phyloP scores from a whole-genome alignment of 2,797 vertebrate genomes.

The Danio aesculapii region DNA sequence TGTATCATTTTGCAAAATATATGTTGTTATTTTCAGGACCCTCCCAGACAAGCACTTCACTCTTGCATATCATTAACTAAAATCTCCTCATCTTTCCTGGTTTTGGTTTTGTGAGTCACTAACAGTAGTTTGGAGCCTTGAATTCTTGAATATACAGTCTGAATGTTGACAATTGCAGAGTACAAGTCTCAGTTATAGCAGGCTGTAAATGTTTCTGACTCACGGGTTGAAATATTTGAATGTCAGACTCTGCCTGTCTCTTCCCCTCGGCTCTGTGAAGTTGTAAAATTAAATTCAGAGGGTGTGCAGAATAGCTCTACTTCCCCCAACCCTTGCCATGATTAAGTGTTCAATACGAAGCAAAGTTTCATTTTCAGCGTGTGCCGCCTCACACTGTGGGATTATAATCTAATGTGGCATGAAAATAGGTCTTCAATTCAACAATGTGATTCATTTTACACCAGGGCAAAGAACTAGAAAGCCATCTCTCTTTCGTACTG shows the following conservation, averaged over 20 bases:
- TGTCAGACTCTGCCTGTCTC: conserved; percentile 15
- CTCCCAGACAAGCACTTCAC: neutral
- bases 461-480: conserved; percentile 7
- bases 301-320: conserved; percentile 45
- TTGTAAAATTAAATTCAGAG: conserved; percentile 49
- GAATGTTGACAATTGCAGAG: neutral
- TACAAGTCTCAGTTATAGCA: conserved; percentile 10
- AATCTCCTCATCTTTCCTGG: neutral
- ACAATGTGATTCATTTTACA: conserved; percentile 52
- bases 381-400: conserved; percentile 31
- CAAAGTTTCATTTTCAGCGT: conserved; percentile 49
- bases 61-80: neutral
- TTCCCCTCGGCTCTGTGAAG: conserved; percentile 33
- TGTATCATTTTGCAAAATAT: too few relatives aligned
- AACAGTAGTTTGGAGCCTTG: neutral
- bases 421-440: conserved; percentile 77
- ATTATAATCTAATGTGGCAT: conserved; percentile 73
- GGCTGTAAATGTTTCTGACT: conserved; percentile 22
- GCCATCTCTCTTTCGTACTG: conserved; percentile 49
- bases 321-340: conserved; percentile 37
- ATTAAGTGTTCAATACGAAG: conserved; percentile 30
- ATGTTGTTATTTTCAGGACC: neutral
- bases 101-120: neutral
- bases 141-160: conserved; percentile 2
- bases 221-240: conserved; percentile 7